phyloP scores from a whole-genome alignment of 2,888 invertebrate genomes.

The Steinernema hermaphroditum region DNA sequence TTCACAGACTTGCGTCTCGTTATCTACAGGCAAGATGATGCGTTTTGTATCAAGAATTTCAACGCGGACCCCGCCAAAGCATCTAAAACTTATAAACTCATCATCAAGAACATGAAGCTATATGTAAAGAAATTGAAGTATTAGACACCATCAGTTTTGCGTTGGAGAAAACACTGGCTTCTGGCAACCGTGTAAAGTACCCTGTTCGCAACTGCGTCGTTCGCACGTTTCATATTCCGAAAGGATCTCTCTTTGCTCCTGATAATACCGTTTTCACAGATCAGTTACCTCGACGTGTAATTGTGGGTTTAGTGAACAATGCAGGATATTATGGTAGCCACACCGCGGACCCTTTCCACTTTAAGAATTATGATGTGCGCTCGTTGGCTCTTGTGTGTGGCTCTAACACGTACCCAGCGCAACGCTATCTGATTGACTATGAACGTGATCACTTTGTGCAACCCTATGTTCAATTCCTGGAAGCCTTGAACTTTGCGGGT shows the following conservation, averaged over 20 bases:
- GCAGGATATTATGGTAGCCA: background rate
- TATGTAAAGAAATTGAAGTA: background rate
- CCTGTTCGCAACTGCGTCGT: background rate
- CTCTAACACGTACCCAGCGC: background rate
- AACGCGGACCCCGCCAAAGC: background rate
- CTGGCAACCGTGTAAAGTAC: background rate
- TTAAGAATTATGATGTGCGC: background rate
- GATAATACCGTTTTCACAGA: background rate
- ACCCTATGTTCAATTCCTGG: slow-evolving; percentile 6
- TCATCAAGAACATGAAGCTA: background rate
- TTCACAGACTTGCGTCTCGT: slow-evolving; percentile 19
- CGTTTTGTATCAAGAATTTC: slow-evolving; percentile 7
- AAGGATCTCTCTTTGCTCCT: background rate
- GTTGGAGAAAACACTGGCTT: background rate
- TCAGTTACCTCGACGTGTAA: background rate
- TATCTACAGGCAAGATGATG: slow-evolving; percentile 7
- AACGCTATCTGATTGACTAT: background rate
- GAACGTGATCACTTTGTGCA: background rate
- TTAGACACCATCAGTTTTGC: background rate
- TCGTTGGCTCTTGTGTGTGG: background rate
- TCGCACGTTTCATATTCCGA: background rate
- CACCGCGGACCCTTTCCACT: background rate
- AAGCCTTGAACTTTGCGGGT: background rate
- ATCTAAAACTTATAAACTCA: background rate
- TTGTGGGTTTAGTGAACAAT: background rate